phyloP scores from a whole-genome alignment of 2,888 invertebrate genomes.

The Atherix ibis region DNA sequence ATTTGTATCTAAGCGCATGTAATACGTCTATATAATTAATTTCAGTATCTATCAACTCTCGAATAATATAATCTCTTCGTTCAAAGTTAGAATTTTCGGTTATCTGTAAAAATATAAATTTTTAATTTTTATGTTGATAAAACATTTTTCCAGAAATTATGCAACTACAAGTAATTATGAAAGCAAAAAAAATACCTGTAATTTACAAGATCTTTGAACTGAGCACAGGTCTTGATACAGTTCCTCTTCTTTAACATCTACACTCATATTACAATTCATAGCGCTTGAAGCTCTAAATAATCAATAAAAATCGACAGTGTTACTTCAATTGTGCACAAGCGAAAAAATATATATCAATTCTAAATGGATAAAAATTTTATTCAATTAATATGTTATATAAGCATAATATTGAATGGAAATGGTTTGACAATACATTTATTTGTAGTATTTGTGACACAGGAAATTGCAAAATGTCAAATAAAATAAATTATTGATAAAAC shows the following conservation, averaged over 20 bases:
- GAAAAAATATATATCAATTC: no score
- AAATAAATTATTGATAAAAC: no score
- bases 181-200: conserved; percentile 28
- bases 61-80: conserved; percentile 83
- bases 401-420: no score
- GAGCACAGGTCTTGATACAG: conserved; percentile 90
- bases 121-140: conserved; percentile 5
- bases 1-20: conserved; percentile 63
- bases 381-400: no score
- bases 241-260: conserved; percentile 60
- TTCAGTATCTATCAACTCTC: conserved; percentile 92
- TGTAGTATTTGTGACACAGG: no score
- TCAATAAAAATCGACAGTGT: no score
- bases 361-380: no score
- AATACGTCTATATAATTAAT: conserved; percentile 92
- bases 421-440: no score
- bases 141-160: neutral
- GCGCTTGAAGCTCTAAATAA: no score
- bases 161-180: neutral
- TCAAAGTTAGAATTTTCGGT: conserved; percentile 48
- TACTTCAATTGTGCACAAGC: no score
- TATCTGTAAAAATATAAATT: conserved; percentile 31
- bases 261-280: no score
- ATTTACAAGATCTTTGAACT: conserved; percentile 41
- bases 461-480: no score